These are phyloP conservation scores for Tigriopus japonicus DNA, from an alignment of 1,140 invertebrate genomes.

Conservation along the genomic window DNA sequence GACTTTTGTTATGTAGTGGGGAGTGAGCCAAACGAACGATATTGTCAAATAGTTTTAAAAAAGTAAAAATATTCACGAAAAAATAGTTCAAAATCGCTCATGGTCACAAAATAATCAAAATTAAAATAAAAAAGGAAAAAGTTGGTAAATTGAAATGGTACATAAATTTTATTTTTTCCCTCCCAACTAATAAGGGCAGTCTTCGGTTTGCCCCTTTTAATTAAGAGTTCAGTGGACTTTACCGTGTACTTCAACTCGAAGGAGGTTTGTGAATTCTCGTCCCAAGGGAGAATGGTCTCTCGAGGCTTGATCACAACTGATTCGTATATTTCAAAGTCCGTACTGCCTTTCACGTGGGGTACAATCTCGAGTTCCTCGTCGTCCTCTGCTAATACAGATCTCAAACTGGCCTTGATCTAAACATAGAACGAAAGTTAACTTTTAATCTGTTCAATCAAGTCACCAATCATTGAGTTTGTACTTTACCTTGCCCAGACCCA, in stretches of 20 bases:
- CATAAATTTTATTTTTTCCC: too few relatives aligned
- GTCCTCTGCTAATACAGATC: neutral
- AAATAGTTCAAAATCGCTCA: too few relatives aligned
- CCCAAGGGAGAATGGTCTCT: neutral
- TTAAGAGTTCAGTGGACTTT: neutral
- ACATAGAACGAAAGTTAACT: neutral
- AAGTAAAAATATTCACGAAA: too few relatives aligned
- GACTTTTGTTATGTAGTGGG: too few relatives aligned
- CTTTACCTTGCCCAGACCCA: neutral
- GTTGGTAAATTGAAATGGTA: too few relatives aligned
- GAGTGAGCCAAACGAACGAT: too few relatives aligned
- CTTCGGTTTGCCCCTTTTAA: too few relatives aligned
- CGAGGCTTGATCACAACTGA: neutral
- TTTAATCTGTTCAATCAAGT: neutral
- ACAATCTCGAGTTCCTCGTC: slow-evolving; percentile 2
- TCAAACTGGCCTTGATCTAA: neutral
- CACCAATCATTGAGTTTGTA: neutral
- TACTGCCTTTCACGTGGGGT: neutral
- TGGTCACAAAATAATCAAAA: too few relatives aligned
- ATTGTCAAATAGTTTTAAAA: too few relatives aligned
- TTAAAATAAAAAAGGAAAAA: too few relatives aligned
- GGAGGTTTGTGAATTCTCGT: neutral
- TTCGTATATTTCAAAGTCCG: slow-evolving; percentile 1
- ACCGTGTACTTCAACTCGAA: neutral
- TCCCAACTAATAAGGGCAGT: too few relatives aligned